Evolutionary conservation across 2,797 vertebrate genomes (phyloP).

Genomic region (Diplodus puntazzo): DNA sequence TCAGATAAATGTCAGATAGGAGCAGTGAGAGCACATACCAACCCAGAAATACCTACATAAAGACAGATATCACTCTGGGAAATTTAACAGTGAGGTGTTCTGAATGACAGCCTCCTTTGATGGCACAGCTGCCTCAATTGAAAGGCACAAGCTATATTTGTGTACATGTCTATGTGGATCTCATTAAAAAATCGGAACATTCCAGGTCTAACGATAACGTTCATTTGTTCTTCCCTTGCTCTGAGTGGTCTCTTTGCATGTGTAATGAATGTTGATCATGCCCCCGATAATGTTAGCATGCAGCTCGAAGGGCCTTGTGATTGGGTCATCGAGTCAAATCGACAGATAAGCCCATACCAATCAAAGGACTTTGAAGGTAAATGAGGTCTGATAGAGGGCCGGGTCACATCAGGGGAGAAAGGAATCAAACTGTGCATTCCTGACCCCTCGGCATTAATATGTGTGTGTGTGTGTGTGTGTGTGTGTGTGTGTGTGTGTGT

Average conservation of each 20-base stretch:
- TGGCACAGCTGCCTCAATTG: neutral
- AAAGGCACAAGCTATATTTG: neutral
- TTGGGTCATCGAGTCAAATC: slow-evolving; percentile 29
- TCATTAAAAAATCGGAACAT: neutral
- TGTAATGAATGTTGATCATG: neutral
- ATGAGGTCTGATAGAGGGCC: slow-evolving; percentile 34
- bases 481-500: neutral
- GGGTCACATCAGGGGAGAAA: neutral
- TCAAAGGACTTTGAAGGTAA: slow-evolving; percentile 21
- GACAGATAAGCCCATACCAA: slow-evolving; percentile 18
- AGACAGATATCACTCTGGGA: slow-evolving; percentile 7
- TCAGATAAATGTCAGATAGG: neutral
- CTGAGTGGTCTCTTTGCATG: neutral
- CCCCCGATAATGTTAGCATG: slow-evolving; percentile 7
- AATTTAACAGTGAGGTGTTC: neutral
- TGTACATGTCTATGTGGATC: neutral
- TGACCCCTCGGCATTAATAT: slow-evolving; percentile 5
- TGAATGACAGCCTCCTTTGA: slow-evolving; percentile 1
- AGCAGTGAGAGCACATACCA: slow-evolving; percentile 1
- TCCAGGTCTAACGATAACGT: neutral
- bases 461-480: neutral
- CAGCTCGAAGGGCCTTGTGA: neutral
- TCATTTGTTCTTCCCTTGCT: neutral
- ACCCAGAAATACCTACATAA: neutral
- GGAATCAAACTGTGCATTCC: slow-evolving; percentile 20